Conservation (phyloP, 2,797 vertebrate genomes). For the Molossus molossus region DNA sequence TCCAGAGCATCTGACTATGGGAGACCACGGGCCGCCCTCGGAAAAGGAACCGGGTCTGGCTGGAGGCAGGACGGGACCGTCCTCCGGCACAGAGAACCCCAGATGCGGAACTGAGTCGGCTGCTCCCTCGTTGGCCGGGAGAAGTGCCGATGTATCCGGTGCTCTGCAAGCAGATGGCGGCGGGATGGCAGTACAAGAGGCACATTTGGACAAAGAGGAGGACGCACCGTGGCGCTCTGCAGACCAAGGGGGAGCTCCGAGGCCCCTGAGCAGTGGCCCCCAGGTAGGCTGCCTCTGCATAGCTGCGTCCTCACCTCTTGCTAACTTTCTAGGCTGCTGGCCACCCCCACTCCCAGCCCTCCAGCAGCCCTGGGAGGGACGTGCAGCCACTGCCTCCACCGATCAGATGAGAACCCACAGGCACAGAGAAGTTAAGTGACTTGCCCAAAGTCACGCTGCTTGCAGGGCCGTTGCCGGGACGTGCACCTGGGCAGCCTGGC, state of each 20-base stretch:
- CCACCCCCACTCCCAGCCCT: fast-evolving
- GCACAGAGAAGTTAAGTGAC: background rate
- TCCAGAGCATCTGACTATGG: background rate
- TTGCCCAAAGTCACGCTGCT: background rate
- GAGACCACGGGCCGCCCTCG: background rate
- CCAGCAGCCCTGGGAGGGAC: background rate
- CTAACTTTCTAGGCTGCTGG: background rate
- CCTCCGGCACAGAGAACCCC: background rate
- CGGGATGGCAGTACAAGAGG: fast-evolving
- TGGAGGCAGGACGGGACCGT: background rate
- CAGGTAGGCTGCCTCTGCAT: background rate
- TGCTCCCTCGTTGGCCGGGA: fast-evolving
- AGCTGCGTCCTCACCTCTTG: fast-evolving
- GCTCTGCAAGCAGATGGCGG: fast-evolving
- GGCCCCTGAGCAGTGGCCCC: fast-evolving
- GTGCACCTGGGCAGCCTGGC: fast-evolving
- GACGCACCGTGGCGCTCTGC: fast-evolving
- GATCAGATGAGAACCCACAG: fast-evolving
- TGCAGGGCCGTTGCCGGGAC: background rate
- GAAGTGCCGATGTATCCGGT: fast-evolving
- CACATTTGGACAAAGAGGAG: background rate
- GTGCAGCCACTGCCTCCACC: fast-evolving
- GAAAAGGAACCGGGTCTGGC: conserved; percentile 22
- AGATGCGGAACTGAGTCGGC: fast-evolving
- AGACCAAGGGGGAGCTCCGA: background rate